phyloP scores from a whole-genome alignment of 2,888 invertebrate genomes.

The Blastobasis lacticolella region DNA sequence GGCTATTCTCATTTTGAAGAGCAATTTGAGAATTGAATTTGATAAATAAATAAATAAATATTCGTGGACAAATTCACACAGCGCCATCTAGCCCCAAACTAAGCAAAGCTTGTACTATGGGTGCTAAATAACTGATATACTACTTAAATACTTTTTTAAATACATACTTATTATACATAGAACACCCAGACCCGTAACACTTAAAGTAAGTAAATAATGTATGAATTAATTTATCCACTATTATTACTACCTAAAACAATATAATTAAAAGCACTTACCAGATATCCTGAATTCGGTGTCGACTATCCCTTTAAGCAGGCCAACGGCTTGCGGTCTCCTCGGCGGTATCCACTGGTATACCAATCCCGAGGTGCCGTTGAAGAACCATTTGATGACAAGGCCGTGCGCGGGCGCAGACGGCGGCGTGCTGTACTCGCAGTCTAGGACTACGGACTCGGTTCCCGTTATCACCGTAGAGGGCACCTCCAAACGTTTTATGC shows the following conservation, averaged over 20 bases:
- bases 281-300: slow-evolving; percentile 57
- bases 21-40: background rate
- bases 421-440: slow-evolving; percentile 45
- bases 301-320: slow-evolving; percentile 61
- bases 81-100: too few species aligned
- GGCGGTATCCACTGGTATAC: slow-evolving; percentile 71
- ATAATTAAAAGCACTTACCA: slow-evolving; percentile 29
- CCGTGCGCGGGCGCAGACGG: slow-evolving; percentile 35
- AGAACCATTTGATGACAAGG: slow-evolving; percentile 68
- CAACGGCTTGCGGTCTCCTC: slow-evolving; percentile 56
- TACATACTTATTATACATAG: too few species aligned
- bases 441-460: slow-evolving; percentile 45
- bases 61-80: too few species aligned
- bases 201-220: background rate
- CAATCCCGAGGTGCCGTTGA: slow-evolving; percentile 57
- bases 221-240: background rate
- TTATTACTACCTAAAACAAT: too few species aligned
- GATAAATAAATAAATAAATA: background rate
- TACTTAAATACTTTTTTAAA: too few species aligned
- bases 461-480: slow-evolving; percentile 55
- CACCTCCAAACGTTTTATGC: slow-evolving; percentile 56
- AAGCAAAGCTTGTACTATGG: too few species aligned
- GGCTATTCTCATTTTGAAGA: too few species aligned
- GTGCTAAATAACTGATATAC: too few species aligned
- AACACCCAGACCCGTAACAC: background rate